A percentile compares a stretch with the other conserved stretches of the same genome.
Evolutionary conservation across 2,797 vertebrate species (phyloP).

Genomic region (Epinephelus malabaricus): DNA sequence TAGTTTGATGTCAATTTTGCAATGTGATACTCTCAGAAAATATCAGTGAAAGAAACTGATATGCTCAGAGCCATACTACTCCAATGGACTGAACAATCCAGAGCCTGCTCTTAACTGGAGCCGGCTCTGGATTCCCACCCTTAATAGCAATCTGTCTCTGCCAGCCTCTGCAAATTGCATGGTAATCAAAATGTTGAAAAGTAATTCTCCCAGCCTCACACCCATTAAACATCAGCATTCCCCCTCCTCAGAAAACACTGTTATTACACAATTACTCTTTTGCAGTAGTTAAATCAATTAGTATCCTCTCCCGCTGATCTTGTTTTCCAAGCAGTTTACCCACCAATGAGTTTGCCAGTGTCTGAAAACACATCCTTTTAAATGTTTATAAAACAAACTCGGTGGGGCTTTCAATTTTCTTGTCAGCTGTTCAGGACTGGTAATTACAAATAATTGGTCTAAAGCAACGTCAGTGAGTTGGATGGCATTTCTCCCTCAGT

Average conservation of each 20-base stretch:
- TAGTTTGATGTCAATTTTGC: too few relatives aligned
- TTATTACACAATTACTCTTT: conserved; percentile 62
- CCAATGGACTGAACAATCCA: too few relatives aligned
- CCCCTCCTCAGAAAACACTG: conserved; percentile 39
- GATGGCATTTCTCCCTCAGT: conserved; percentile 50
- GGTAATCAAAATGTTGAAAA: conserved; percentile 36
- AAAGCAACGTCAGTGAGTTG: conserved; percentile 57
- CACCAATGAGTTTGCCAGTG: conserved; percentile 45
- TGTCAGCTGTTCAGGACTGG: conserved; percentile 48
- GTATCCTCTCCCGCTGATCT: conserved; percentile 58
- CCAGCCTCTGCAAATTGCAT: conserved; percentile 31
- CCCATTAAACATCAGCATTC: conserved; percentile 39
- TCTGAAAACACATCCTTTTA: conserved; percentile 56
- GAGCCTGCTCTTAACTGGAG: too few relatives aligned
- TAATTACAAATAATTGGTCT: conserved; percentile 77
- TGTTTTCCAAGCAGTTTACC: conserved; percentile 68
- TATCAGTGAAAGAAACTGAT: too few relatives aligned
- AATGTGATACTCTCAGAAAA: too few relatives aligned
- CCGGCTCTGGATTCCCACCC: too few relatives aligned
- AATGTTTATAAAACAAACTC: conserved; percentile 54
- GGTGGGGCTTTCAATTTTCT: conserved; percentile 63
- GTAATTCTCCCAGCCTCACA: conserved; percentile 21
- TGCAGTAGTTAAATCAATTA: conserved; percentile 58
- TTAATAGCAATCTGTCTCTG: neutral
- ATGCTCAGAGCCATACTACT: too few relatives aligned